A percentile compares a stretch with the other conserved stretches of the same genome.
These are phyloP conservation scores for Cheilosia impressa DNA, from an alignment of 2,888 invertebrate genomes.

Conservation along the genomic window DNA sequence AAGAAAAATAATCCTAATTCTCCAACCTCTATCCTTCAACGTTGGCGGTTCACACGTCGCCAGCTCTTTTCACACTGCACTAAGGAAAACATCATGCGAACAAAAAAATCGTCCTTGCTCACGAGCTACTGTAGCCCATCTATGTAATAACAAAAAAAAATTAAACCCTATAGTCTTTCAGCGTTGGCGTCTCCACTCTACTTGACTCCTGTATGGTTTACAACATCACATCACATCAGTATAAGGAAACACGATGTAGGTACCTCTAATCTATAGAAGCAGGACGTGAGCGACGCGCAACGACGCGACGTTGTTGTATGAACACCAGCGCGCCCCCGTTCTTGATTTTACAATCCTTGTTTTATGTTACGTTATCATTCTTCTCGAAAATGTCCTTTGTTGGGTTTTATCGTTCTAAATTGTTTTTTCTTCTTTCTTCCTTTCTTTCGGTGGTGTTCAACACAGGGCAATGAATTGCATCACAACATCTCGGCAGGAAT, in stretches of 20 bases:
- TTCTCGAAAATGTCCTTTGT: constrained; percentile 49
- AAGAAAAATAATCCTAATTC: constrained; percentile 64
- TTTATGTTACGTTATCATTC: constrained; percentile 57
- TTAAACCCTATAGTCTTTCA: constrained; percentile 1
- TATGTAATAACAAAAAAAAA: constrained; percentile 32
- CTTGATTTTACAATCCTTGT: constrained; percentile 39
- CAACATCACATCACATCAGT: background rate
- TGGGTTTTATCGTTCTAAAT: constrained; percentile 39
- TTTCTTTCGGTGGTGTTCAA: background rate
- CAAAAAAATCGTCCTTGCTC: constrained; percentile 33
- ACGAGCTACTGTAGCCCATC: constrained; percentile 32
- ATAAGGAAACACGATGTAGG: constrained; percentile 9
- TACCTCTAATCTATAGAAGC: constrained; percentile 21
- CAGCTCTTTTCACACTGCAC: constrained; percentile 32
- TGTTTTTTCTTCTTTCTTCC: constrained; percentile 13
- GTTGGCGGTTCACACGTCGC: constrained; percentile 71
- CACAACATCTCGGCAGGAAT: constrained; percentile 92
- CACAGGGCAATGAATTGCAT: constrained; percentile 91
- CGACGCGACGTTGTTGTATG: constrained; percentile 10
- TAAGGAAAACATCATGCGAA: constrained; percentile 27
- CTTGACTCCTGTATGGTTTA: constrained; percentile 49
- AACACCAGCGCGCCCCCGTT: constrained; percentile 2
- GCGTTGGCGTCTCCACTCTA: constrained; percentile 15
- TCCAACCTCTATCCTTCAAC: constrained; percentile 59
- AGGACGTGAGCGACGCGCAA: constrained; percentile 43